Percentiles rank a stretch among this genome's conserved stretches.
These are phyloP conservation scores for Rhyzopertha dominica DNA, from an alignment of 1,140 invertebrate species.

Conservation along the genomic window DNA sequence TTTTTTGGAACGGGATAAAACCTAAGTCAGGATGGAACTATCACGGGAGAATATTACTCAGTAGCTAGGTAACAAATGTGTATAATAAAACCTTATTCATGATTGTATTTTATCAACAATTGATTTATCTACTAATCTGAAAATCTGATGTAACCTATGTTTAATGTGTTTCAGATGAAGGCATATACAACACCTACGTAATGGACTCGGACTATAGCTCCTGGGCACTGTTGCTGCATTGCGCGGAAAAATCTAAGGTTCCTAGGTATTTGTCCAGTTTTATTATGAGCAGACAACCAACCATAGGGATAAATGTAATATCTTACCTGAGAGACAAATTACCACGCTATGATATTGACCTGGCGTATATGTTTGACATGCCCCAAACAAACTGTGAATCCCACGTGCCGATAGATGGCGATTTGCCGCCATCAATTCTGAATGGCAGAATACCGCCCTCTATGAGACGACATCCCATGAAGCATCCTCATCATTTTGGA, in stretches of 20 bases:
- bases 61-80: too few relatives aligned
- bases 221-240: slow-evolving; percentile 78
- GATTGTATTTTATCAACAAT: too few relatives aligned
- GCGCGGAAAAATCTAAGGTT: slow-evolving; percentile 74
- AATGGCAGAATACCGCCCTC: slow-evolving; percentile 23
- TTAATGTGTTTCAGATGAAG: slow-evolving; percentile 76
- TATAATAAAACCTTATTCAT: too few relatives aligned
- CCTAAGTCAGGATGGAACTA: too few relatives aligned
- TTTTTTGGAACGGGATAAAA: too few relatives aligned
- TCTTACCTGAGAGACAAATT: slow-evolving; percentile 54
- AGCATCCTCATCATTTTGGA: slow-evolving; percentile 39
- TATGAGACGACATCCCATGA: slow-evolving; percentile 38
- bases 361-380: slow-evolving; percentile 77
- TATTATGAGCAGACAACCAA: slow-evolving; percentile 63
- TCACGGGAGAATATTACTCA: too few relatives aligned
- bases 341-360: slow-evolving; percentile 69
- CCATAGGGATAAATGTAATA: slow-evolving; percentile 56
- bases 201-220: slow-evolving; percentile 75
- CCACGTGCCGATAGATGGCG: slow-evolving; percentile 23
- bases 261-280: slow-evolving; percentile 78
- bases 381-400: slow-evolving; percentile 61
- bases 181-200: slow-evolving; percentile 83
- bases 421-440: slow-evolving; percentile 30
- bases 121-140: too few relatives aligned
- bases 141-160: too few relatives aligned